phyloP scores from a whole-genome alignment of 2,113 vertebrate species.

The Onychostoma macrolepis region DNA sequence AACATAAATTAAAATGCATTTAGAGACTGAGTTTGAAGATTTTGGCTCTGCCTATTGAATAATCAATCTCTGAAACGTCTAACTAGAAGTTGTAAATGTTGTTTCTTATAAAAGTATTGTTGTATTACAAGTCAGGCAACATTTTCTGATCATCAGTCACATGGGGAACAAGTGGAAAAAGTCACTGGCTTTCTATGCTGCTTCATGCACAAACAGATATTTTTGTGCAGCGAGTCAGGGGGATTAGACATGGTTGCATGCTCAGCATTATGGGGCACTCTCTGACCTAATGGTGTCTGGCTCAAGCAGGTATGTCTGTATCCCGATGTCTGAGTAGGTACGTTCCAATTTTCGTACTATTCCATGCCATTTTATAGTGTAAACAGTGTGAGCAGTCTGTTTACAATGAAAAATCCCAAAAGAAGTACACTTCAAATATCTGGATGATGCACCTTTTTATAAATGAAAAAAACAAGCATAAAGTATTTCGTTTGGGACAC shows the following conservation, averaged over 20 bases:
- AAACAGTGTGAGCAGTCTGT: not conserved
- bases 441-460: not conserved
- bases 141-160: constrained; percentile 28
- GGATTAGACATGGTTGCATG: constrained; percentile 21
- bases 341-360: not conserved
- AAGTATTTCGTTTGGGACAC: not conserved
- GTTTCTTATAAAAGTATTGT: not conserved
- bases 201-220: constrained; percentile 27
- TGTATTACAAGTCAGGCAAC: constrained; percentile 6
- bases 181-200: not conserved
- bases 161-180: not conserved
- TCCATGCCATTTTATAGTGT: not conserved
- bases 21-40: not conserved
- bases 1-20: constrained; percentile 2
- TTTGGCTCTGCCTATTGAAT: not conserved
- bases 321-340: not conserved
- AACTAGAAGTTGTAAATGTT: constrained; percentile 30
- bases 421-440: not conserved
- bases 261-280: constrained; percentile 7
- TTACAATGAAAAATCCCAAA: not conserved
- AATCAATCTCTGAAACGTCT: not conserved
- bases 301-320: constrained; percentile 13
- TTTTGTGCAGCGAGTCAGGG: not conserved
- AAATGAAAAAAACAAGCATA: not conserved
- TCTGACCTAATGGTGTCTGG: constrained; percentile 19